Base-by-base conservation (phyloP, 1,140 invertebrate genomes). In the roundworm (Caenorhabditis elegans) region DNA sequence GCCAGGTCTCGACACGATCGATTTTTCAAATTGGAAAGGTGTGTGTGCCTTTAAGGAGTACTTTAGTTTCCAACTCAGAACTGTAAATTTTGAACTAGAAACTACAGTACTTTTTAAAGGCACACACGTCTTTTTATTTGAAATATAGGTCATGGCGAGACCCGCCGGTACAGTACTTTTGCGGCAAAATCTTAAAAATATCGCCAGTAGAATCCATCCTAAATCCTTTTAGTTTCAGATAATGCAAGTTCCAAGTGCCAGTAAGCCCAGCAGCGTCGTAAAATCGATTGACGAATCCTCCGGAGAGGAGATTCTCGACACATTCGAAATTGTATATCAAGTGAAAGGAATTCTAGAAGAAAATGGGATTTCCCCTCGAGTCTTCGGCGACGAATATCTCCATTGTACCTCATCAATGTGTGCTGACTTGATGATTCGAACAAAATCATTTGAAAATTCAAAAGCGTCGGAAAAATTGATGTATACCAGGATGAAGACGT, bases 241-340 rank as follows among this genome's bases (percentile, higher is more conserved):
- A 17, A 70, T 39, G 34, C 24, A 70, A 22, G 19, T 10, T 39
- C 34, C n/a, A 70, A 43, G 60, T 22, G 34, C 19, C 5, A 70
- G 60, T 39, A 13, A 15, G 3, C 60, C 26, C 6, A 11, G 22
- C 0, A 46, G 53, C 10, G n/a, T 80, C 34, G 43, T 43, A 4
- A 70, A 80, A 13, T 60, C 70, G 5, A 17, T 47, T 22, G 55
- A 51, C 19, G 3, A 31, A 31, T 17, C 43, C 10, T 11, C 15
- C 17, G 79, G 70, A 24, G 34, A 43, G 11, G 55, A 80, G 17
- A 70, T 70, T 60, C 26, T 80, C 15, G 79, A 80, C 34, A 19
- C 70, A 22, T 28, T 48, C n/a, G 55, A 80, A 70, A 70, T 80
- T n/a, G 79, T 80, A 13, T 70, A 70, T 34, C 55, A 49, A 36